Base-by-base conservation (phyloP, 53 echinoderm and acorn worm species). In the Apostichopus leukothele region DNA sequence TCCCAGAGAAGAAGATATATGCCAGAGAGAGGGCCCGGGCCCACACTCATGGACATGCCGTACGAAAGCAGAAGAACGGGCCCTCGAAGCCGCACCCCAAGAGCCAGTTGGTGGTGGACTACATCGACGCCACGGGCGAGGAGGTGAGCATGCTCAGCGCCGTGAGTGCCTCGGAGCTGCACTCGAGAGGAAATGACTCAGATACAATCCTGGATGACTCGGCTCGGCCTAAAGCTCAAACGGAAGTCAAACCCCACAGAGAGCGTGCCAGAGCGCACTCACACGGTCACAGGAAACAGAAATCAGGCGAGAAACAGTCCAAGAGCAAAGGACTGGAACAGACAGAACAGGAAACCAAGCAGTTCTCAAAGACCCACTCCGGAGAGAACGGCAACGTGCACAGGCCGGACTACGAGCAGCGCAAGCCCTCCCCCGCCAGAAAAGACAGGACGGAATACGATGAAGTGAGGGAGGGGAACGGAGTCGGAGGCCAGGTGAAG, bases 211-310 rank as follows among this genome's bases (percentile, higher is more conserved):
- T 89, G 53, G 92, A 89, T 86, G 92, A 92, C 22, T 92, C 89
- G 68, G 23, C 92, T 67, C 90, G 91, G 39, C 93, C 93, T 67
- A 96, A 94, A 84, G 93, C 91, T 54, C 76, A 89, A 9, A 67
- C 91, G 53, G 91, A 91, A 54, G 83, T 89, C 68, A 93, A 93
- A 83, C 92, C 92, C 55, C 92, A 92, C 75, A 89, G 96, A 83
- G 96, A 96, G 50, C 87, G 96, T 5, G 94, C 94, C 79, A 88
- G 96, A 83, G 96, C 96, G 9, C 96, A 96, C 59, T 96, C 96
- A 57, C 96, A 96, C 22, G 96, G 96, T 76, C 96, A 96, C 68
- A 88, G 96, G 76, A 96, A 96, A 92, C 90, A 96, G 60, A 94
- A 91, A 79, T 83, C 90, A 75, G 89, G 91, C 16, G 96, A 96